Evolutionary conservation across 2,797 vertebrate genomes (phyloP), one percentile per base, ranked within the genome.

Genomic region (Neostethus bicornis): DNA sequence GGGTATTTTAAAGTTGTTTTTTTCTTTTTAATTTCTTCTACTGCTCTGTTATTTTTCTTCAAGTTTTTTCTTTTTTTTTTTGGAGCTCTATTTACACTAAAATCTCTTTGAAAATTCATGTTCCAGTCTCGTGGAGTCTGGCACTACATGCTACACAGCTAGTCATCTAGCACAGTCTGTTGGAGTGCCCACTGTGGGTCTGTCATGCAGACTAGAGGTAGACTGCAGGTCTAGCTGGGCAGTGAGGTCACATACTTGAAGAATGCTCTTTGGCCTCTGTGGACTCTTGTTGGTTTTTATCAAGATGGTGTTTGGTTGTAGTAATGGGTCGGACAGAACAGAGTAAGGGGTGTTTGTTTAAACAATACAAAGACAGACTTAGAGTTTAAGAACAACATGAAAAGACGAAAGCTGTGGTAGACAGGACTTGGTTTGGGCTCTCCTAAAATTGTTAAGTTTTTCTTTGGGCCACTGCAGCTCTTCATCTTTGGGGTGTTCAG

Each of bases 251-350:
- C 95, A 94, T 84, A 89, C 93, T 95, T 94, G 92, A 94, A 95
- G 95, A 96, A 95, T 96, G 97, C 94, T 99, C 97, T 99, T 99
- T 99, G 97, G 97, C 96, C 94, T 98, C 96, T 95, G 94, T 96
- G 94, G 95, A 94, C 84, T 90, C 85, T 79, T 77, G 85, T 90
- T 87, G 77, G 50, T 81, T 82, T 79, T 67, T 46, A 73, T 82
- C 79, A 85, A 84, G 75, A 76, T 84, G 83, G 81, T 64, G 85
- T 90, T 90, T 90, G 88, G 89, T 89, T 86, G 73, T 79, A 83
- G 64, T 75, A 83, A 77, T 74, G 77, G 80, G 75, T 84, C 64
- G 61, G 69, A 82, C 49, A 24, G 60, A 81, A 61, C 24, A 77
- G 53, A 72, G 75, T 73, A 69, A 66, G 68, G 67, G 68, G 69